Evolutionary conservation across 2,888 invertebrate genomes (phyloP), one percentile per base, ranked within the genome.

Genomic region (Hipparchia semele): DNA sequence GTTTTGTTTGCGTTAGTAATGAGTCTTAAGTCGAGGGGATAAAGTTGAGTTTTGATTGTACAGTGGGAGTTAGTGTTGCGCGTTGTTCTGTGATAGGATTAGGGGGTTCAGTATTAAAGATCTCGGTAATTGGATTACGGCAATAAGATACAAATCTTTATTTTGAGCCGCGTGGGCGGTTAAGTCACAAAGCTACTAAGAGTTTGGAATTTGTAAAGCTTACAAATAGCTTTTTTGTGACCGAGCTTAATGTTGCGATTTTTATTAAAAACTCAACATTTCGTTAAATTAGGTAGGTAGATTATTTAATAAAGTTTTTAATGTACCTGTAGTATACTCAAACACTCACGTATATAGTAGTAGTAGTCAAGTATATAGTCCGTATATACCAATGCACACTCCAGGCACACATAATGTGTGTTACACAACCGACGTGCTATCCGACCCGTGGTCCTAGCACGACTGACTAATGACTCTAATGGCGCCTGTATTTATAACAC

Each of bases 31-130:
- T 0, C 0, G n/a, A 54, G 2, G 66, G 8, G n/a, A 73, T 74
- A 73, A 73, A 64, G 68, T 74, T 65, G 73, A 80, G 81, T 81
- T 83, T 86, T 84, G 85, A 9, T 45, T 69, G 51, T 86, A 59
- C 6, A 53, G 45, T 53, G 65, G 3, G 33, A 67, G 66, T n/a
- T n/a, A 72, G 64, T 65, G 23, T 33, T 60, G 68, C 53, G 39
- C 33, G 61, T 68, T 51, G 66, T 62, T 74, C 73, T 68, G 65
- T 76, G 68, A 73, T 72, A 75, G 73, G 72, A 73, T 74, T 72
- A 76, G 70, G 61, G 68, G 68, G 75, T 69, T 68, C 69, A 69
- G 74, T 71, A 76, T 75, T 70, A 75, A 75, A 77, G 71, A 69
- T 71, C 69, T 59, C 59, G 58, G 71, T 76, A 76, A 76, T 76